phyloP scores from a whole-genome alignment of 2,113 vertebrate genomes.

The Numida meleagris region DNA sequence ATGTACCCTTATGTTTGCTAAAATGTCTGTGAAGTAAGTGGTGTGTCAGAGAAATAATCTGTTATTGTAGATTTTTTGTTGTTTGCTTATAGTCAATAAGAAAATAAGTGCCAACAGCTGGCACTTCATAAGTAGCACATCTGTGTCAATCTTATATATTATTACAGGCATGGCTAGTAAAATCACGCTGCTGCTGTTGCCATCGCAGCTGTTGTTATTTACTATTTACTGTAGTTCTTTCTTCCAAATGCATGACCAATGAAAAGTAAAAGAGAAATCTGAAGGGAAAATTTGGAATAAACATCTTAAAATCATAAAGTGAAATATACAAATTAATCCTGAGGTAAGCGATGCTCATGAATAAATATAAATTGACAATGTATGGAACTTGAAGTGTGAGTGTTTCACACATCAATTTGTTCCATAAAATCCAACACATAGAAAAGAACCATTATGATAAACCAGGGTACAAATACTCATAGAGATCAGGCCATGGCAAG shows the following conservation, averaged over 20 bases:
- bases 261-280: not conserved
- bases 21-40: not conserved
- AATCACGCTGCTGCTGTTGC: not conserved
- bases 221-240: not conserved
- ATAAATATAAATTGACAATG: not conserved
- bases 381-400: rapidly evolving
- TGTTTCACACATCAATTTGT: not conserved
- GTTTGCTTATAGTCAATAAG: not conserved
- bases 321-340: not conserved
- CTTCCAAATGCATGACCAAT: not conserved
- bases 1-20: not conserved
- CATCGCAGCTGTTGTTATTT: slow-evolving; percentile 42
- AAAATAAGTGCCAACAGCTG: not conserved
- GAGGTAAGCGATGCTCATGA: not conserved
- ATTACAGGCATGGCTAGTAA: not conserved
- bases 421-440: not conserved
- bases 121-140: slow-evolving; percentile 5
- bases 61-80: not conserved
- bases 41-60: not conserved
- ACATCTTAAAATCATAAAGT: not conserved
- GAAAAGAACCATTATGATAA: not conserved
- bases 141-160: not conserved
- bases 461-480: not conserved
- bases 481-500: not conserved
- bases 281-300: not conserved